Evolutionary conservation across 2,888 invertebrate species (phyloP), one percentile per base, ranked within the genome.

Genomic region (Poecilus cupreus): DNA sequence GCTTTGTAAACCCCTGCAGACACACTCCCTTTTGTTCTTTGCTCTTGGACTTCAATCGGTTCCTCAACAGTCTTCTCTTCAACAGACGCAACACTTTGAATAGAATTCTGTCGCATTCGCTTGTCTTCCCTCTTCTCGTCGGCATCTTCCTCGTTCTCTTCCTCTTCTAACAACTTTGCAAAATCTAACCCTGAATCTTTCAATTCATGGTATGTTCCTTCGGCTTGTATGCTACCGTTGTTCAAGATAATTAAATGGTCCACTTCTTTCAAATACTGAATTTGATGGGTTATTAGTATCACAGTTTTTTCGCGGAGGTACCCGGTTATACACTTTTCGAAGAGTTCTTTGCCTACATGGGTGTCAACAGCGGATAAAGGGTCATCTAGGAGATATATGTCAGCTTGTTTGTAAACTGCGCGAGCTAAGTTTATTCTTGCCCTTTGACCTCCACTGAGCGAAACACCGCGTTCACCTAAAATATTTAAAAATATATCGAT

Each of bases 331-430:
- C 96, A 96, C 86, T 94, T 92, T 86, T 97, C 96, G 89, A 97
- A 98, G 84, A 98, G 91, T 88, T 96, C 95, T 3, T 95, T 93
- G 0, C 97, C 96, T 0, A 98, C 97, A 87, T 96, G 95, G 0
- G 97, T 93, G 89, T 98, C 98, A n/a, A 98, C 97, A 0, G 97
- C 97, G 82, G 96, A 95, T 43, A 98, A 90, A 0, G 98, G 97
- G 90, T 98, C 98, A 88, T 98, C 98, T 77, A 98, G 89, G 13
- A 98, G 89, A 87, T 97, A 97, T 83, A 97, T 94, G 84, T 97
- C 96, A 0, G 96, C 94, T 83, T 96, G 93, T 70, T 94, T 94
- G 89, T 97, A 97, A 0, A 97, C 94, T 0, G 97, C 95, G 83
- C 97, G 93, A 0, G 96, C 97, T 60, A 98, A 91, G 81, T 96